A percentile compares a stretch with the other conserved stretches of the same genome.
Evolutionary conservation across 1,140 invertebrate species (phyloP).

Genomic region (Antheraea mylitta): DNA sequence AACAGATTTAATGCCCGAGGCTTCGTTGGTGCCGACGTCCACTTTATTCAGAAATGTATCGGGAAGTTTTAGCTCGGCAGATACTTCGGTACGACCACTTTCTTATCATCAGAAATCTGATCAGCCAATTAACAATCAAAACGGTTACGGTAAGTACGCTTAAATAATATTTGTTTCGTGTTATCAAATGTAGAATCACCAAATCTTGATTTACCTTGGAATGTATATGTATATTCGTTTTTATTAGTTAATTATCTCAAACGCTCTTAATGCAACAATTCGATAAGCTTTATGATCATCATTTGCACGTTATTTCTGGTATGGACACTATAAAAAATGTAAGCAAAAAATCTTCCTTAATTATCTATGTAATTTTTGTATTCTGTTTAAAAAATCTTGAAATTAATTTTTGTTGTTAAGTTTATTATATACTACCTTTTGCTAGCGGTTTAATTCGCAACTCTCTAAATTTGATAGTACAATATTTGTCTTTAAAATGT

Average conservation of each 20-base stretch:
- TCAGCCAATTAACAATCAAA: slow-evolving; percentile 15
- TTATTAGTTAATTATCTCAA: background rate
- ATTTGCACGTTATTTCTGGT: too few relatives aligned
- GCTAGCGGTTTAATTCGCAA: too few relatives aligned
- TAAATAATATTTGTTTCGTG: background rate
- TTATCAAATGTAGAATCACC: background rate
- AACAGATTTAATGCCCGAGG: slow-evolving; percentile 36
- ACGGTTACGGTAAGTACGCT: slow-evolving; percentile 31
- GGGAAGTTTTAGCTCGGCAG: slow-evolving; percentile 31
- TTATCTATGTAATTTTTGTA: too few relatives aligned
- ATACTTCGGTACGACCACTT: slow-evolving; percentile 40
- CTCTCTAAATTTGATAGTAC: too few relatives aligned
- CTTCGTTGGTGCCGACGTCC: slow-evolving; percentile 18
- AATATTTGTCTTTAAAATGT: too few relatives aligned
- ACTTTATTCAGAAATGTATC: slow-evolving; percentile 50
- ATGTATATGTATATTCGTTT: background rate
- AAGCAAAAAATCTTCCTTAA: too few relatives aligned
- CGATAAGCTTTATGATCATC: too few relatives aligned
- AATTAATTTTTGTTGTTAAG: too few relatives aligned
- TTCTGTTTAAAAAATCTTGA: too few relatives aligned
- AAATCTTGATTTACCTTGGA: background rate
- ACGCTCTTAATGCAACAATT: too few relatives aligned
- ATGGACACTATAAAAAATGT: too few relatives aligned
- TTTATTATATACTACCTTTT: too few relatives aligned
- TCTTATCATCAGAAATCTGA: slow-evolving; percentile 49